These are phyloP conservation scores for Subacronicta megacephala DNA, from an alignment of 2,888 invertebrate genomes.

Conservation along the genomic window DNA sequence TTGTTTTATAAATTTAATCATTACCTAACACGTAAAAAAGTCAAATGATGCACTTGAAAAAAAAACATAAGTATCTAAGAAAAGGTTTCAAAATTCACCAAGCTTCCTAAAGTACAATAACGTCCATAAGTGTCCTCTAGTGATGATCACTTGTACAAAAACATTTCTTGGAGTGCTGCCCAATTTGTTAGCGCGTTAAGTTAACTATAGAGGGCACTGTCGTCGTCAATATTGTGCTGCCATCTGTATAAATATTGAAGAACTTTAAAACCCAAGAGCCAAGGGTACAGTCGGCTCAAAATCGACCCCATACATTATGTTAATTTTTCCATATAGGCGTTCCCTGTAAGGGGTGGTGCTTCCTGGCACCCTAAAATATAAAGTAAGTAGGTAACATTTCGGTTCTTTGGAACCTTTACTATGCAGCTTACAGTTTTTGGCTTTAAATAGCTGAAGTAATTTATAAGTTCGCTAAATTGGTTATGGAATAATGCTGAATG, in stretches of 20 bases:
- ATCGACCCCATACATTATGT: slow-evolving; percentile 38
- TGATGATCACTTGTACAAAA: slow-evolving; percentile 16
- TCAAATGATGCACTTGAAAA: neutral
- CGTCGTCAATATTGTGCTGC: slow-evolving; percentile 48
- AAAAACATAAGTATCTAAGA: neutral
- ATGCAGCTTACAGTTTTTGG: neutral
- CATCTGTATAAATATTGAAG: slow-evolving; percentile 62
- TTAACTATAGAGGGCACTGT: slow-evolving; percentile 63
- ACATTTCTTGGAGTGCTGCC: slow-evolving; percentile 8
- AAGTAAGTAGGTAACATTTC: slow-evolving; percentile 20
- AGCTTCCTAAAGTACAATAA: neutral
- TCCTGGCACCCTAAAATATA: slow-evolving; percentile 59
- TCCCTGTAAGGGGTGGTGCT: slow-evolving; percentile 75
- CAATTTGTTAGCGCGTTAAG: slow-evolving; percentile 24
- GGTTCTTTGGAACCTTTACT: neutral
- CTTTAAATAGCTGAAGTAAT: too few species aligned
- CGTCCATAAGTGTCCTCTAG: slow-evolving; percentile 45
- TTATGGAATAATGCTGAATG: too few species aligned
- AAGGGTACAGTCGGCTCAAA: neutral
- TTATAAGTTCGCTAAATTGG: too few species aligned
- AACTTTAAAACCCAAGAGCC: slow-evolving; percentile 44
- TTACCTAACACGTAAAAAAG: neutral
- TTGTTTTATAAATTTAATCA: neutral
- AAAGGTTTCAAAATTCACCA: neutral
- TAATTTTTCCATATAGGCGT: slow-evolving; percentile 68